Evolutionary conservation across 1,140 invertebrate genomes (phyloP).

Genomic region (Drosophila nebulosa): DNA sequence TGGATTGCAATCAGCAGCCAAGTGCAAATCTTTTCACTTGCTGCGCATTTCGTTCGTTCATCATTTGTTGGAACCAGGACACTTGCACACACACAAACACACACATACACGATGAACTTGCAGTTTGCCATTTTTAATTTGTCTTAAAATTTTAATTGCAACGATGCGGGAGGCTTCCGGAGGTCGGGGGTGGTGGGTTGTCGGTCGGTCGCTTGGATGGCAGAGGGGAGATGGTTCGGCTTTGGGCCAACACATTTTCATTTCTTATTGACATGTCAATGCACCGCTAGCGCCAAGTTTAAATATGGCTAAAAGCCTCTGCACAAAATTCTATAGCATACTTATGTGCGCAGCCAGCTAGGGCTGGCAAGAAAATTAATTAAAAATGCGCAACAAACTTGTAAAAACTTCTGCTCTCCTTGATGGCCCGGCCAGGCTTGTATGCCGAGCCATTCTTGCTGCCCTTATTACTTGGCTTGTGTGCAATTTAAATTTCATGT

Average conservation of each 20-base stretch:
- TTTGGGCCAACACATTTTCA: constrained; percentile 33
- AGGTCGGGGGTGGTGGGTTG: not conserved
- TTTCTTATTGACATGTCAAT: constrained; percentile 71
- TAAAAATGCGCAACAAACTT: constrained; percentile 61
- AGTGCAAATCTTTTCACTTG: constrained; percentile 63
- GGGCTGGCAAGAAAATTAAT: constrained; percentile 50
- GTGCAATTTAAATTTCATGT: constrained; percentile 42
- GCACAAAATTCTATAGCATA: constrained; percentile 39
- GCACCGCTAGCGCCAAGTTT: constrained; percentile 39
- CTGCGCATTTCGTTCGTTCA: constrained; percentile 39
- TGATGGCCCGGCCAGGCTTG: not conserved
- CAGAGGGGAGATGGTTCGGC: not conserved
- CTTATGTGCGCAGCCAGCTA: constrained; percentile 7
- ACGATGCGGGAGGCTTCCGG: not conserved
- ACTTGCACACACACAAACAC: constrained; percentile 6
- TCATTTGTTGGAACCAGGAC: constrained; percentile 33
- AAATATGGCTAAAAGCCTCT: constrained; percentile 48
- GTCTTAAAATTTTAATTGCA: constrained; percentile 72
- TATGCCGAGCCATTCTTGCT: not conserved
- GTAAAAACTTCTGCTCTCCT: constrained; percentile 4
- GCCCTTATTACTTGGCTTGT: constrained; percentile 25
- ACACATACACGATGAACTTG: not conserved
- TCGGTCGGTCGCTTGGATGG: not conserved
- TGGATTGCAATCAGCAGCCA: constrained; percentile 67
- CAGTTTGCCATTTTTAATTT: constrained; percentile 61